A percentile compares a stretch with the other conserved stretches of the same genome.
Evolutionary conservation across 1,140 invertebrate genomes (phyloP).

Genomic region (Sarcophaga bullata): DNA sequence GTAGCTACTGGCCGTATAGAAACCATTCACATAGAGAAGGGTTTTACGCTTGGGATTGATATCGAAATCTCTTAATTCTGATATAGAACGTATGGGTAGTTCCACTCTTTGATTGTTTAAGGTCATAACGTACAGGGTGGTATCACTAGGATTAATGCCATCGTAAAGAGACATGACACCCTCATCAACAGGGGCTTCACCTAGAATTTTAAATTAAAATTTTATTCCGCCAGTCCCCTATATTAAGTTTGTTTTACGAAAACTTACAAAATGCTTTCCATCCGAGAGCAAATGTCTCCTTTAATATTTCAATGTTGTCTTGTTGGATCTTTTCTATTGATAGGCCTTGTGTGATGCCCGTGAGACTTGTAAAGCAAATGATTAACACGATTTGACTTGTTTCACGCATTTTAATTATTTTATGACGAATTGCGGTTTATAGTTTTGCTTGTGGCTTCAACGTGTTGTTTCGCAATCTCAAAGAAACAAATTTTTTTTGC

Average conservation of each 20-base stretch:
- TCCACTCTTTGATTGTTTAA: constrained; percentile 58
- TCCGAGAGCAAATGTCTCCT: constrained; percentile 54
- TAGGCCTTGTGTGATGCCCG: neutral
- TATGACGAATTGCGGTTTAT: neutral
- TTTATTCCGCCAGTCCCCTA: neutral
- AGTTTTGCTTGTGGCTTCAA: neutral
- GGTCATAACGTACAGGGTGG: constrained; percentile 56
- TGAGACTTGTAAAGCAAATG: neutral
- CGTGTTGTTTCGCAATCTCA: neutral
- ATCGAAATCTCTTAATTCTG: constrained; percentile 56
- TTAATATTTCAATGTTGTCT: constrained; percentile 53
- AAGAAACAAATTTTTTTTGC: neutral
- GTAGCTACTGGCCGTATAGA: constrained; percentile 56
- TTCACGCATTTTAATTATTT: neutral
- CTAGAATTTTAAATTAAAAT: constrained; percentile 42
- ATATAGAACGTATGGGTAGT: constrained; percentile 56
- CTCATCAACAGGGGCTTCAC: constrained; percentile 60
- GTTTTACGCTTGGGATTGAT: constrained; percentile 56
- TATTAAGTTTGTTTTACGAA: neutral
- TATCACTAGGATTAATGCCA: constrained; percentile 62
- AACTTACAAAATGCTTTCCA: constrained; percentile 61
- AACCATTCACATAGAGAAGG: constrained; percentile 59
- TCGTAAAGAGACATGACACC: constrained; percentile 59
- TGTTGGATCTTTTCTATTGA: constrained; percentile 49
- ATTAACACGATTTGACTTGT: neutral